Percentiles rank a stretch among this genome's conserved stretches.
Conservation (phyloP, 2,113 vertebrate species). For the Rana temporaria region DNA sequence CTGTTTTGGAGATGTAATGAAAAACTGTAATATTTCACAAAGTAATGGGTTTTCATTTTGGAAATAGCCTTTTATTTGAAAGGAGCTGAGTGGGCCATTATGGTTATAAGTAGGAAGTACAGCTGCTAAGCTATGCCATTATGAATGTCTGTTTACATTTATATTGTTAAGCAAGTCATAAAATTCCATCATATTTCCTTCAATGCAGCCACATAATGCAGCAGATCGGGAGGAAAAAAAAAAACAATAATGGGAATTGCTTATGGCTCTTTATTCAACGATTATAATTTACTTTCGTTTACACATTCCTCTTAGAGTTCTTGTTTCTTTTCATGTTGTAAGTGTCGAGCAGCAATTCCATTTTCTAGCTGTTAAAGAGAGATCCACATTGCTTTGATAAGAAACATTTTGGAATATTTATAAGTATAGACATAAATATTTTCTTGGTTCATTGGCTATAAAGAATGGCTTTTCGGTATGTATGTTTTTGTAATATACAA, state of each 20-base stretch:
- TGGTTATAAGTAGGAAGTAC: slow-evolving; percentile 22
- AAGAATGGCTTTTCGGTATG: neutral
- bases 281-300: slow-evolving; percentile 49
- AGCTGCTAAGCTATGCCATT: slow-evolving; percentile 53
- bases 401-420: slow-evolving; percentile 5
- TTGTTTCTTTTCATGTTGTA: slow-evolving; percentile 38
- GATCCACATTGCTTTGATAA: slow-evolving; percentile 2
- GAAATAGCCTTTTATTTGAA: slow-evolving; percentile 60
- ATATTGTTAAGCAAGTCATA: slow-evolving; percentile 51
- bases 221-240: slow-evolving; percentile 32
- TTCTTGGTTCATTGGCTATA: neutral
- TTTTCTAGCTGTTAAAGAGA: slow-evolving; percentile 13
- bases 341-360: slow-evolving; percentile 24
- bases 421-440: neutral
- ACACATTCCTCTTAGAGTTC: slow-evolving; percentile 14
- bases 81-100: slow-evolving; percentile 59
- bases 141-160: slow-evolving; percentile 59
- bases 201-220: slow-evolving; percentile 31
- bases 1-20: slow-evolving; percentile 69
- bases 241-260: neutral
- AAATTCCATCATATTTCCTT: slow-evolving; percentile 37
- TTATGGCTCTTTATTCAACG: slow-evolving; percentile 40
- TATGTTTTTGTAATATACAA: neutral
- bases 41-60: slow-evolving; percentile 47
- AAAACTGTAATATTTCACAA: slow-evolving; percentile 69